Conservation (phyloP, 2,113 vertebrate genomes). For the Bostrychus sinensis region DNA sequence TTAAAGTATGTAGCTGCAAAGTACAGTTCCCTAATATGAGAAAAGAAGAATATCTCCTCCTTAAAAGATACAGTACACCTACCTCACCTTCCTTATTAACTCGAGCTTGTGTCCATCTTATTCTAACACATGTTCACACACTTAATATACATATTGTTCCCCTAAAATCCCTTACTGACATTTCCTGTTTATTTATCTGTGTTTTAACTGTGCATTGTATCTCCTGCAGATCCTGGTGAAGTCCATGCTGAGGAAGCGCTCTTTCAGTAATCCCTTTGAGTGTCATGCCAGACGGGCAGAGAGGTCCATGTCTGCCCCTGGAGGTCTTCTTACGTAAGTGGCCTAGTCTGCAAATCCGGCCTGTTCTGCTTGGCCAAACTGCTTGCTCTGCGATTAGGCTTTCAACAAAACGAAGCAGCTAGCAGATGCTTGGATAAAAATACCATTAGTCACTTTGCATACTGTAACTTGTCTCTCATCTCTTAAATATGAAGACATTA, state of each 20-base stretch:
- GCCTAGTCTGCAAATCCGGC: slow-evolving; percentile 53
- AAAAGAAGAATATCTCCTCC: no score
- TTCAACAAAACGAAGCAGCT: slow-evolving; percentile 48
- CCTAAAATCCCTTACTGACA: not conserved
- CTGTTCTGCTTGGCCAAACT: slow-evolving; percentile 27
- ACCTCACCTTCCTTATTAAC: no score
- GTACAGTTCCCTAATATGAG: no score
- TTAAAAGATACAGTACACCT: no score
- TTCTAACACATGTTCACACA: no score
- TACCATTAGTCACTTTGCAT: slow-evolving; percentile 25
- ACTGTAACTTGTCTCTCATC: slow-evolving; percentile 8
- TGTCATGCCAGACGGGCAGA: slow-evolving; percentile 81
- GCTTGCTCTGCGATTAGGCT: slow-evolving; percentile 57
- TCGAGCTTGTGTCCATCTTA: no score
- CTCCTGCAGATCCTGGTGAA: slow-evolving; percentile 91
- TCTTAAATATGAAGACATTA: not conserved
- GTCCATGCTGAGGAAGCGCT: slow-evolving; percentile 95
- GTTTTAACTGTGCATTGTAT: slow-evolving; percentile 20
- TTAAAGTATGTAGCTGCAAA: no score
- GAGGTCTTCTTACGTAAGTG: slow-evolving; percentile 89
- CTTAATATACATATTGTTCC: not conserved
- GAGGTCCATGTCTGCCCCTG: slow-evolving; percentile 93
- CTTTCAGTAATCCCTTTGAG: slow-evolving; percentile 95
- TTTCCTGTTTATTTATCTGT: not conserved
- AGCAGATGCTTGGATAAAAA: slow-evolving; percentile 59